phyloP scores from a whole-genome alignment of 2,797 vertebrate genomes.

The Synaphobranchus kaupii region DNA sequence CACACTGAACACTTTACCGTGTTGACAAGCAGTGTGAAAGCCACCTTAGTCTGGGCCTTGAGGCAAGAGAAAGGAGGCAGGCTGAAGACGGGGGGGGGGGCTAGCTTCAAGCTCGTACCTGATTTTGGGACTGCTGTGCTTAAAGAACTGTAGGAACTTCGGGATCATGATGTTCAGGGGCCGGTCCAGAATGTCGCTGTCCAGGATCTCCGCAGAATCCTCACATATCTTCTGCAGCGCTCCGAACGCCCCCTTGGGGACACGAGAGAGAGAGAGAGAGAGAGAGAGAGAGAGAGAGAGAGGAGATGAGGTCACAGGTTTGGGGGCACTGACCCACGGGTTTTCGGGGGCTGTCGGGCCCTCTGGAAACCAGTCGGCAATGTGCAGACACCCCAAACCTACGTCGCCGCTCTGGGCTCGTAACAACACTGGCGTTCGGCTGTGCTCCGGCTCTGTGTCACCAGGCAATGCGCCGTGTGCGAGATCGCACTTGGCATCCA shows the following conservation, averaged over 20 bases:
- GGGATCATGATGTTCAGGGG: conserved; percentile 98
- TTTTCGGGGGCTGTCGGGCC: background rate
- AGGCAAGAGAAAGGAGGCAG: background rate
- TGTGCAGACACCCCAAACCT: background rate
- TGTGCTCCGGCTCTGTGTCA: background rate
- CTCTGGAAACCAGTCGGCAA: background rate
- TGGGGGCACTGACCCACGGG: background rate
- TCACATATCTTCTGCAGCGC: conserved; percentile 98
- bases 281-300: background rate
- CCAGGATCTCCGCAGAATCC: conserved; percentile 96
- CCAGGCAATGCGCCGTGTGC: background rate
- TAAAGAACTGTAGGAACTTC: conserved; percentile 97
- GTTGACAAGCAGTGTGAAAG: background rate
- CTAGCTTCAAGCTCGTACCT: conserved; percentile 66
- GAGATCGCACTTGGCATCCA: background rate
- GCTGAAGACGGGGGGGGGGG: background rate
- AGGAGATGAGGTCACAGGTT: background rate
- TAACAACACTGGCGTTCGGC: background rate
- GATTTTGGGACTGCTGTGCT: conserved; percentile 96
- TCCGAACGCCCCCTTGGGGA: conserved; percentile 87
- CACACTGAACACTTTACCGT: no score
- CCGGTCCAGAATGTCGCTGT: conserved; percentile 93
- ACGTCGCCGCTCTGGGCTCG: background rate
- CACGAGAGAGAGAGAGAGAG: background rate
- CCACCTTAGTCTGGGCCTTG: background rate